Percentiles rank a stretch among this genome's conserved stretches.
These are phyloP conservation scores for Eurystomus gularis DNA, from an alignment of 2,113 vertebrate genomes.

Conservation along the genomic window DNA sequence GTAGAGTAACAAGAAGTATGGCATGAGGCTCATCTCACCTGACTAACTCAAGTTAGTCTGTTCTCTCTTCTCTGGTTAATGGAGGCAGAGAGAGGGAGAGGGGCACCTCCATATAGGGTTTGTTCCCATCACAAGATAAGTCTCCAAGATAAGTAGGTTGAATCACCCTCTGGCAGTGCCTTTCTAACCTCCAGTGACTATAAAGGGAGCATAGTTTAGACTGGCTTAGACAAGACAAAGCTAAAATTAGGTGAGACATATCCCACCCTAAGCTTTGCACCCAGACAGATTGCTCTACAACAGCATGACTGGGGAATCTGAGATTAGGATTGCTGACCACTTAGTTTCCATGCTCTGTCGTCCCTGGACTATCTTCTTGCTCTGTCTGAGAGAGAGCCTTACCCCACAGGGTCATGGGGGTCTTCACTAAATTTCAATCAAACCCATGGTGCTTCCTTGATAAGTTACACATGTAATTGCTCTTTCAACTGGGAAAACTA, in stretches of 20 bases:
- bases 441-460: not conserved
- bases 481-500: not conserved
- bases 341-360: not conserved
- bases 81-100: not conserved
- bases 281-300: not conserved
- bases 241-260: slow-evolving; percentile 46
- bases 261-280: not conserved
- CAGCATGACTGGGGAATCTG: not conserved
- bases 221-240: slow-evolving; percentile 10
- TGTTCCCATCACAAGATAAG: not conserved
- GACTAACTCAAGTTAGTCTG: not conserved
- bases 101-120: not conserved
- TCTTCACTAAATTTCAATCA: not conserved
- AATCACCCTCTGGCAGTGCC: slow-evolving; percentile 26
- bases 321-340: not conserved
- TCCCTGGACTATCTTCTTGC: not conserved
- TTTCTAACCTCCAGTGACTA: not conserved
- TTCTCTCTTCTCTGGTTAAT: not conserved
- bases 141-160: slow-evolving; percentile 31
- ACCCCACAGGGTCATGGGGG: accelerated
- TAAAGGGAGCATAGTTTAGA: slow-evolving; percentile 28
- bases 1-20: not conserved
- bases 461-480: not conserved
- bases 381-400: not conserved
- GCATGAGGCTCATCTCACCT: not conserved